Evolutionary conservation across 2,797 vertebrate species (phyloP).

Genomic region (Micromesistius poutassou): DNA sequence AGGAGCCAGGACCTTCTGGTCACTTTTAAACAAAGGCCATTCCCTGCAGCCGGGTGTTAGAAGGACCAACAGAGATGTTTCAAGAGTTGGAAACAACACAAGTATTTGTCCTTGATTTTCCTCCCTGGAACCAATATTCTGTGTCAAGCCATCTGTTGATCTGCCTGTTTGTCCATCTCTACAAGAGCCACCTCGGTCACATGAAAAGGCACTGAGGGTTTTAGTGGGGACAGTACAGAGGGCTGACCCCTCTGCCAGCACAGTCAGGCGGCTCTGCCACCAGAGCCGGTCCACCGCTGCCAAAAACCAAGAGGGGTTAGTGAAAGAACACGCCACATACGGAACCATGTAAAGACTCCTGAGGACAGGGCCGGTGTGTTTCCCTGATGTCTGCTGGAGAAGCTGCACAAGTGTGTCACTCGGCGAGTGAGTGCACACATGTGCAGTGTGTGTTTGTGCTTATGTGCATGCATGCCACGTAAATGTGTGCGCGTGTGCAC

Average conservation of each 20-base stretch:
- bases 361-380: constrained; percentile 39
- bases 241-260: not conserved
- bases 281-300: constrained; percentile 25
- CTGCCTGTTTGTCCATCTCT: not conserved
- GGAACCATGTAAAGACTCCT: constrained; percentile 11
- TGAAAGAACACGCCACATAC: constrained; percentile 51
- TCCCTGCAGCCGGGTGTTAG: not conserved
- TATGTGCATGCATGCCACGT: constrained; percentile 15
- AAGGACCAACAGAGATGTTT: not conserved
- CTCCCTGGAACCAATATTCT: not conserved
- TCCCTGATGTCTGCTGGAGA: not conserved
- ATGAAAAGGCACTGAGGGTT: not conserved
- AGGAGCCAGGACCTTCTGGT: not conserved
- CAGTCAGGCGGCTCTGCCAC: not conserved
- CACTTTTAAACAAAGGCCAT: not conserved
- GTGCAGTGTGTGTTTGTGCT: not conserved
- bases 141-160: not conserved
- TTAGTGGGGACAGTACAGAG: not conserved
- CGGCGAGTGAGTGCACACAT: not conserved
- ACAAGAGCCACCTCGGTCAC: not conserved
- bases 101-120: not conserved
- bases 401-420: not conserved
- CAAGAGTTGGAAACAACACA: not conserved
- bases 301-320: constrained; percentile 58
- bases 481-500: constrained; percentile 24